These are phyloP conservation scores for Pachycephala philippinensis DNA, from an alignment of 2,113 vertebrate species.

Conservation along the genomic window DNA sequence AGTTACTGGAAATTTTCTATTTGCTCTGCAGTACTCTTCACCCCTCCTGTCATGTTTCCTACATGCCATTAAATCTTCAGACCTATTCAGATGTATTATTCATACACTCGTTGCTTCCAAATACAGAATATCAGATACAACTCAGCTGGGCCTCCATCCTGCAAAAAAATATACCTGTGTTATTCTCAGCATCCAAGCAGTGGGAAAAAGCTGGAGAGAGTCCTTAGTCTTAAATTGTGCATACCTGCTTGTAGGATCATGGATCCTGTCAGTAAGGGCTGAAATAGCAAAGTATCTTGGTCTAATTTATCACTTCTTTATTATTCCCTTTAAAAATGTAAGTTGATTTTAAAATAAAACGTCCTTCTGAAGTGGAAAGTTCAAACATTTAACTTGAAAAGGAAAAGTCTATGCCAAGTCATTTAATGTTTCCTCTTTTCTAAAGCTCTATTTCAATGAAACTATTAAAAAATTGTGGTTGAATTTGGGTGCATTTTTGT, in stretches of 20 bases:
- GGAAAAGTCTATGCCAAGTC: background rate
- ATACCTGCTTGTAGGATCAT: background rate
- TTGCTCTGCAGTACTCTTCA: background rate
- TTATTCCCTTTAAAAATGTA: background rate
- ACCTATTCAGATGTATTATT: conserved; percentile 6
- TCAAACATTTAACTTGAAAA: conserved; percentile 33
- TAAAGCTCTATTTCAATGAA: background rate
- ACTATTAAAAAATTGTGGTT: background rate
- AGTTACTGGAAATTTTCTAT: background rate
- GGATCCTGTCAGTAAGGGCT: background rate
- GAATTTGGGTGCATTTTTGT: background rate
- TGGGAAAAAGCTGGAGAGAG: background rate
- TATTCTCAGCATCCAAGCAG: background rate
- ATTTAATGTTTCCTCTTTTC: background rate
- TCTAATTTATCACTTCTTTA: conserved; percentile 14
- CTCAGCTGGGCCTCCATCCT: background rate
- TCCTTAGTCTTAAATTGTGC: background rate
- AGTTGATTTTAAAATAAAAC: conserved; percentile 1
- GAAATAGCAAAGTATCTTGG: background rate
- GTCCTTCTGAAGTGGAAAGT: background rate
- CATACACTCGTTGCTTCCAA: background rate
- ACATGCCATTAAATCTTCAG: background rate
- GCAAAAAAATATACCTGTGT: background rate
- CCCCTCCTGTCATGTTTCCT: background rate
- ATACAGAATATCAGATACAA: background rate